A percentile compares a stretch with the other conserved stretches of the same genome.
Conservation (phyloP, 2,797 vertebrate species). For the Lithobates sylvaticus region DNA sequence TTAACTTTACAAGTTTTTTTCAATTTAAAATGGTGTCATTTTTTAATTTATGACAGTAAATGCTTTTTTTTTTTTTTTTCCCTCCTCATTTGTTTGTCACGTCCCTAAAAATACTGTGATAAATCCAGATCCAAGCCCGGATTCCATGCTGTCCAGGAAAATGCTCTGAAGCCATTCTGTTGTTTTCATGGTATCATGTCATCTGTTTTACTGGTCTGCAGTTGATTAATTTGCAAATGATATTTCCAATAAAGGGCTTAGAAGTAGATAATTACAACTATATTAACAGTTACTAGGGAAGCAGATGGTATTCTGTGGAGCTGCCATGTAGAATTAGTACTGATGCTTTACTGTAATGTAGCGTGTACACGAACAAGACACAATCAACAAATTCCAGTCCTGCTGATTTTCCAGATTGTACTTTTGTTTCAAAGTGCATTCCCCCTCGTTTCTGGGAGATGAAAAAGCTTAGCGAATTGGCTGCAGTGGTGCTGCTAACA, state of each 20-base stretch:
- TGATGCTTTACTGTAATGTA: conserved; percentile 91
- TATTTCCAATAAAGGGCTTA: conserved; percentile 97
- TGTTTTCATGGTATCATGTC: conserved; percentile 81
- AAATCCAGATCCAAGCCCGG: conserved; percentile 58
- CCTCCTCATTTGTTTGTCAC: conserved; percentile 44
- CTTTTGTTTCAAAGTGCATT: conserved; percentile 75
- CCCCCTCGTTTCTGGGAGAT: conserved; percentile 66
- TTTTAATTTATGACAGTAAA: conserved; percentile 3
- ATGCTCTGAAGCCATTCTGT: conserved; percentile 74
- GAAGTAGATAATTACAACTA: conserved; percentile 99
- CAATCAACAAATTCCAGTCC: conserved; percentile 77
- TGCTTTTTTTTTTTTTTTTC: conserved; percentile 12
- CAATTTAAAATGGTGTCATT: too few species aligned
- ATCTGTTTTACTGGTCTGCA: conserved; percentile 86
- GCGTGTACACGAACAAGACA: conserved; percentile 87
- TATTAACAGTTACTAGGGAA: conserved; percentile 97
- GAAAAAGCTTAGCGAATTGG: conserved; percentile 71
- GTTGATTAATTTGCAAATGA: conserved; percentile 97
- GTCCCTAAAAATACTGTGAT: conserved; percentile 41
- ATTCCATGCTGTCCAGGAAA: conserved; percentile 72
- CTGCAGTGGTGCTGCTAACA: conserved; percentile 2
- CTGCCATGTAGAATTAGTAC: conserved; percentile 98
- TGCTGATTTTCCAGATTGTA: conserved; percentile 83
- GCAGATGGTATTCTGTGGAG: conserved; percentile 96
- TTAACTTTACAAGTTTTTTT: too few species aligned